Evolutionary conservation across 2,113 vertebrate genomes (phyloP).

Genomic region (Colaptes auratus): DNA sequence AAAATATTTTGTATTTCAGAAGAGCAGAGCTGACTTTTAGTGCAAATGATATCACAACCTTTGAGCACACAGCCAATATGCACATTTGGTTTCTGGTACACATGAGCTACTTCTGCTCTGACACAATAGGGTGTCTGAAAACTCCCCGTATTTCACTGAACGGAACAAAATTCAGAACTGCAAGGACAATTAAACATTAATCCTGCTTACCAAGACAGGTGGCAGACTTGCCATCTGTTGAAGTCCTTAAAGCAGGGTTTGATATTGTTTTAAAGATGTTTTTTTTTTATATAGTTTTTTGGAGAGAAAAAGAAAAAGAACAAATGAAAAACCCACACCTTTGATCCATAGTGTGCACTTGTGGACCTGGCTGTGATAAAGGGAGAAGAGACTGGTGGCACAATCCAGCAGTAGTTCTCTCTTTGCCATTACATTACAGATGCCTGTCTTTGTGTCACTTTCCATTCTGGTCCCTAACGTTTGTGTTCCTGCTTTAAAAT

Average conservation of each 20-base stretch:
- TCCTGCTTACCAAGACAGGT: conserved; percentile 37
- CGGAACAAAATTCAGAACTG: conserved; percentile 35
- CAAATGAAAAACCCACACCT: no score
- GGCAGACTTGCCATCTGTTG: conserved; percentile 64
- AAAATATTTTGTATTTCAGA: neutral
- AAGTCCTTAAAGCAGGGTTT: conserved; percentile 11
- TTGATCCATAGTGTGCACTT: neutral
- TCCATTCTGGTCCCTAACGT: neutral
- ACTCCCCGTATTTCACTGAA: neutral
- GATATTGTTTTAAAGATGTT: neutral
- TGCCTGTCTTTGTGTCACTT: neutral
- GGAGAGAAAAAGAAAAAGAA: neutral
- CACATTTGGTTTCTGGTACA: neutral
- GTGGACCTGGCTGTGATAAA: neutral
- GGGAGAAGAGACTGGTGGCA: neutral
- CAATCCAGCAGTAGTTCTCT: neutral
- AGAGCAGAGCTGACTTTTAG: neutral
- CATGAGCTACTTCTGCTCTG: neutral
- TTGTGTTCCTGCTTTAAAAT: neutral
- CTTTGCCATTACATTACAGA: neutral
- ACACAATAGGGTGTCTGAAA: conserved; percentile 1
- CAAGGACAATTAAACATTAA: conserved; percentile 63
- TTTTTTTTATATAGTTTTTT: neutral
- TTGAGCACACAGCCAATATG: neutral
- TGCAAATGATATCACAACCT: neutral